phyloP scores from a whole-genome alignment of 2,113 vertebrate genomes.

The Circaetus gallicus region DNA sequence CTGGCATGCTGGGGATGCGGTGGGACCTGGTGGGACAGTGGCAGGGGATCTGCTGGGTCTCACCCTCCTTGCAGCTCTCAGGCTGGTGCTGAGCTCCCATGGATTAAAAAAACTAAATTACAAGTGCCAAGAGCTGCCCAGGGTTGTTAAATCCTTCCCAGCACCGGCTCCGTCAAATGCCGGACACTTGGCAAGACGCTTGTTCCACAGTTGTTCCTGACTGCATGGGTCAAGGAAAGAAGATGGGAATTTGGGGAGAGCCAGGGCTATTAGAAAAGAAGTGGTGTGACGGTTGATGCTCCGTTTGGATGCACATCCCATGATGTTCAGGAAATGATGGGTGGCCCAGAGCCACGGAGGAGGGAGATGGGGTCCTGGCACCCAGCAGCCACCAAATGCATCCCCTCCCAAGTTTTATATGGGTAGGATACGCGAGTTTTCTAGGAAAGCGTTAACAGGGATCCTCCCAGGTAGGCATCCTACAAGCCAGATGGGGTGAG shows the following conservation, averaged over 20 bases:
- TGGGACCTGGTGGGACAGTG: not conserved
- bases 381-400: fast-evolving
- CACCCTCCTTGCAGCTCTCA: too few species aligned
- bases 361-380: not conserved
- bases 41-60: not conserved
- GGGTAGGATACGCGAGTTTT: not conserved
- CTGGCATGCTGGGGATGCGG: fast-evolving
- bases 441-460: not conserved
- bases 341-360: not conserved
- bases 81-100: not conserved
- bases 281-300: fast-evolving
- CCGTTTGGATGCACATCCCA: fast-evolving
- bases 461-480: not conserved
- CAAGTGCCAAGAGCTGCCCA: not conserved
- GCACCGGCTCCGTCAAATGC: fast-evolving
- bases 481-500: fast-evolving
- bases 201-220: not conserved
- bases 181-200: fast-evolving
- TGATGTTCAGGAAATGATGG: not conserved
- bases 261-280: not conserved
- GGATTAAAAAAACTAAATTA: not conserved
- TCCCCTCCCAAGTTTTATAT: not conserved
- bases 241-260: fast-evolving
- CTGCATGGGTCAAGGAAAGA: too few species aligned
- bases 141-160: not conserved